Conservation (phyloP, 2,888 invertebrate genomes). For the Thecophora atra region DNA sequence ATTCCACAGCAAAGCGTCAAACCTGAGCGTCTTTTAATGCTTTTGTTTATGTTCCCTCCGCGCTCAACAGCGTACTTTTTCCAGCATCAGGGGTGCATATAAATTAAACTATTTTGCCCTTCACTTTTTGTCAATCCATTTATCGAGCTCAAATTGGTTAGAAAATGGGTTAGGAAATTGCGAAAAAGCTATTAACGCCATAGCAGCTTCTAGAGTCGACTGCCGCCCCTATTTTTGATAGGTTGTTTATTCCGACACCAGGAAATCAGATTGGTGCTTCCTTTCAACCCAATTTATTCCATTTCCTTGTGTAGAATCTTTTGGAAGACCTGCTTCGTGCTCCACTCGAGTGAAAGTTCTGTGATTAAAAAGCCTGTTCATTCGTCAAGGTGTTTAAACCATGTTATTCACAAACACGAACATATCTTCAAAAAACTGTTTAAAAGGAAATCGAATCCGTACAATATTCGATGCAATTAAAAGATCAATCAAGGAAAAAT, state of each 20-base stretch:
- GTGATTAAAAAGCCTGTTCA: constrained; percentile 32
- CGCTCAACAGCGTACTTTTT: background rate
- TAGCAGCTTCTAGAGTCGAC: background rate
- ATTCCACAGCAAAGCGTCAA: background rate
- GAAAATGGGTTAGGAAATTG: no score
- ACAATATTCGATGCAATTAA: no score
- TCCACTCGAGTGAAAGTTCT: constrained; percentile 30
- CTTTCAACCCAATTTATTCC: constrained; percentile 53
- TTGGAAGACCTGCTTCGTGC: background rate
- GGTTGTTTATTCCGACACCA: background rate
- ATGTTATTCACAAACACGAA: no score
- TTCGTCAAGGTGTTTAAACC: no score
- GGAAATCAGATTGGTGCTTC: constrained; percentile 55
- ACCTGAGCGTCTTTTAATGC: background rate
- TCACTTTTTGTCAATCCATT: constrained; percentile 51
- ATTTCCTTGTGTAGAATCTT: constrained; percentile 48
- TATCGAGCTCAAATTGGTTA: constrained; percentile 56
- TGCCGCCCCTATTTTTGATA: background rate
- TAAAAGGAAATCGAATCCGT: no score
- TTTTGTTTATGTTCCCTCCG: background rate
- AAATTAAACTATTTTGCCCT: constrained; percentile 61
- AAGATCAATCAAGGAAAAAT: no score
- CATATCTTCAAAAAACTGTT: no score
- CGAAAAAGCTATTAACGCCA: constrained; percentile 38
- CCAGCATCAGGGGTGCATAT: constrained; percentile 52